A percentile compares a stretch with the other conserved stretches of the same genome.
phyloP scores from a whole-genome alignment of 2,888 invertebrate species.

The Volucella bombylans region DNA sequence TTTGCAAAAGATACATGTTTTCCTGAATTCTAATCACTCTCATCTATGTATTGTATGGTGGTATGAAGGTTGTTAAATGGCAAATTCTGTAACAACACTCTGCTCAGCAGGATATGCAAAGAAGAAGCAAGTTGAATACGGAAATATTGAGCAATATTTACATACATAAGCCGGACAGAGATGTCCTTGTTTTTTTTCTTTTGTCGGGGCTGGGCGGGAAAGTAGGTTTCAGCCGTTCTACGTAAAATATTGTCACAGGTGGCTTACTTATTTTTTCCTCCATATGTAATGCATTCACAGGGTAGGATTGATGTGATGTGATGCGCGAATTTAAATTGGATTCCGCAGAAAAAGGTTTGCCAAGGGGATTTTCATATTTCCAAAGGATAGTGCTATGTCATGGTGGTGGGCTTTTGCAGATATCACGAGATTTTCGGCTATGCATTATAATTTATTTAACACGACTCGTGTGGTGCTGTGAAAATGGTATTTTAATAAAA shows the following conservation, averaged over 20 bases:
- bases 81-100: slow-evolving; percentile 7
- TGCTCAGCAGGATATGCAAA: slow-evolving; percentile 30
- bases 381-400: slow-evolving; percentile 22
- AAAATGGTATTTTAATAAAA: too few relatives aligned
- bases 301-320: slow-evolving; percentile 19
- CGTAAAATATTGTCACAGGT: slow-evolving; percentile 45
- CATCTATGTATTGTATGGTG: background rate
- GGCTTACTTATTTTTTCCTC: background rate
- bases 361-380: slow-evolving; percentile 53
- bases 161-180: slow-evolving; percentile 50
- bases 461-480: too few relatives aligned
- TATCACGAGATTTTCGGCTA: too few relatives aligned
- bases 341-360: slow-evolving; percentile 30
- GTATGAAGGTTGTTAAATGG: background rate
- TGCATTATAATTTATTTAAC: too few relatives aligned
- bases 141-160: slow-evolving; percentile 43
- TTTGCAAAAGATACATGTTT: background rate
- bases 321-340: slow-evolving; percentile 54
- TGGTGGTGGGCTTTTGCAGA: too few relatives aligned
- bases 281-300: background rate
- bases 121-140: slow-evolving; percentile 9
- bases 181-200: background rate
- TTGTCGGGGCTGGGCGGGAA: background rate
- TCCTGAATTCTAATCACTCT: slow-evolving; percentile 30
- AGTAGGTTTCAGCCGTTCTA: background rate